Base-by-base conservation (phyloP, 2,797 vertebrate species). In the Hipposideros larvatus region DNA sequence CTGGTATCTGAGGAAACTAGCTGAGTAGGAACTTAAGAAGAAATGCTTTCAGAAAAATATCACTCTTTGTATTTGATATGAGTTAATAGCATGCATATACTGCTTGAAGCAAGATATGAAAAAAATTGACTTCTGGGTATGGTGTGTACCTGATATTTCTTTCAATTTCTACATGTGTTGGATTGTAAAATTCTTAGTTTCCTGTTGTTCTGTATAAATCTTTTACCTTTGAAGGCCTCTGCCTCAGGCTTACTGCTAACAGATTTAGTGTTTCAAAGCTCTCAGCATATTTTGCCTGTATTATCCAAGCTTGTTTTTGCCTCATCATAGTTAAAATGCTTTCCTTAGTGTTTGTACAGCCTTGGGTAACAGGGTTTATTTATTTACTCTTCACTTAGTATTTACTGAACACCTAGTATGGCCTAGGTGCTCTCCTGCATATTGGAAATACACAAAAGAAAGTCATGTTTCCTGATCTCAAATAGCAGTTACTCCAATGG, bases 41-140 rank as follows among this genome's bases (percentile, higher is more conserved):
- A 71, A 90, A 66, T 53, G 28, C 53, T 78, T 80, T 93, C 70
- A 63, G 55, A 46, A 87, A 91, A 89, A 5, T 10, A 28, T n/a
- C 68, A 18, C 0, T 74, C 48, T 79, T 93, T 92, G 26, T 75
- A 51, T 95, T 91, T 87, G 80, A 66, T 41, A 31, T 7, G 41
- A 90, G 85, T 83, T 93, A 93, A 70, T 57, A 66, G 41, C 43
- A 82, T 70, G 16, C 10, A 53, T 10, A 22, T 16, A 28, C 9
- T 77, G 68, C 96, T 93, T 93, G 57, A 93, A 79, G 85, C 63
- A 74, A 95, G n/a, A 65, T 48, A 90, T 41, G n/a, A 89, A 92
- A 79, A 59, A 91, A n/a, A 21, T 79, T 92, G 78, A 55, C 94
- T 88, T 82, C 84, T 96, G 80, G n/a, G 22, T 91, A 61, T 51